Conservation (phyloP, 2,797 vertebrate genomes). For the Merluccius polli region DNA sequence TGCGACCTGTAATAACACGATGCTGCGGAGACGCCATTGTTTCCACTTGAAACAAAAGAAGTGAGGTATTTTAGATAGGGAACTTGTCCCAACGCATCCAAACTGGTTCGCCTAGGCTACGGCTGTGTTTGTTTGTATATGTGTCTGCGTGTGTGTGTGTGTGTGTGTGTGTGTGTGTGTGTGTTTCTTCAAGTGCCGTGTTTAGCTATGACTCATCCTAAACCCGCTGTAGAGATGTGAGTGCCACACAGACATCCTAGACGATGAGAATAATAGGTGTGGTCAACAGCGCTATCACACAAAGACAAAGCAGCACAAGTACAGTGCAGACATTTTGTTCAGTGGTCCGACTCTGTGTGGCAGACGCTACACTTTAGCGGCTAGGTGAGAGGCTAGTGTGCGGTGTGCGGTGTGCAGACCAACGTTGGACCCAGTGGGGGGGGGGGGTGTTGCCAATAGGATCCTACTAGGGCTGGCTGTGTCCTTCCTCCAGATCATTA, state of each 20-base stretch:
- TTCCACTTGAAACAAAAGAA: constrained; percentile 7
- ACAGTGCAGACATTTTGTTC: constrained; percentile 22
- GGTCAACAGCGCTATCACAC: constrained; percentile 34
- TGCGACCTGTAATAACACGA: not conserved
- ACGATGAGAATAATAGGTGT: constrained; percentile 60
- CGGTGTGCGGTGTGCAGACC: constrained; percentile 52
- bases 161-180: constrained; percentile 7
- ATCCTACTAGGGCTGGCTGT: constrained; percentile 16
- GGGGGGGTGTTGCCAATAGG: constrained; percentile 22
- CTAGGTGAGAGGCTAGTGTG: constrained; percentile 46
- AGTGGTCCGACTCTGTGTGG: constrained; percentile 9
- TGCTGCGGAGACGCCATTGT: not conserved
- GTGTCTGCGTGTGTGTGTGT: constrained; percentile 28
- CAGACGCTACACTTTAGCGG: constrained; percentile 38
- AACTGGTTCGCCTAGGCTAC: not conserved
- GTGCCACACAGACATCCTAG: constrained; percentile 37
- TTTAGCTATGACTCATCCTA: constrained; percentile 44
- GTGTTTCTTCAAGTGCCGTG: constrained; percentile 20
- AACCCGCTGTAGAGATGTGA: constrained; percentile 25
- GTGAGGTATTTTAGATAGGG: not conserved
- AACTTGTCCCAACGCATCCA: not conserved
- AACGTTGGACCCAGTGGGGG: constrained; percentile 55
- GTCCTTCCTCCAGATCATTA: constrained; percentile 30
- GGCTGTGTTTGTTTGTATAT: constrained; percentile 8
- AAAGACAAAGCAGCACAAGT: constrained; percentile 48